A percentile compares a stretch with the other conserved stretches of the same genome.
These are phyloP conservation scores for Dicroscelio sp. DNA, from an alignment of 2,888 invertebrate species.

Conservation along the genomic window DNA sequence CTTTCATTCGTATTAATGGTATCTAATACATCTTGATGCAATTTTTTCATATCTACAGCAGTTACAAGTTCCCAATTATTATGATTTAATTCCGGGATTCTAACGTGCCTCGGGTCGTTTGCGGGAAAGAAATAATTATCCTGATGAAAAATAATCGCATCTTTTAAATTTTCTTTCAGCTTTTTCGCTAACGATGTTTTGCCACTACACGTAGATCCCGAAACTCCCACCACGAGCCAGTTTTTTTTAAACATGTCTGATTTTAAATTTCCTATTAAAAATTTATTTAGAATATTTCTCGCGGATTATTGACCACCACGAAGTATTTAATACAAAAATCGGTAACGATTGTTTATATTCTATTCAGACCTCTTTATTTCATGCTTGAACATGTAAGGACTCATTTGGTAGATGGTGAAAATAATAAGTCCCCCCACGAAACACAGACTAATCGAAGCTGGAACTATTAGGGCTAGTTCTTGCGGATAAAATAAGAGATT, in stretches of 20 bases:
- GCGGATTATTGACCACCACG: conserved; percentile 9
- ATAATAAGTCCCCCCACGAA: conserved; percentile 94
- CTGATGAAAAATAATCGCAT: conserved; percentile 93
- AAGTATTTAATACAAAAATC: too few relatives aligned
- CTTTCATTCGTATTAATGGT: conserved; percentile 87
- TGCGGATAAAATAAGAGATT: conserved; percentile 88
- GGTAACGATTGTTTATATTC: too few relatives aligned
- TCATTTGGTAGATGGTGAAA: conserved; percentile 93
- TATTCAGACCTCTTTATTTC: conserved; percentile 60
- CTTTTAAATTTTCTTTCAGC: conserved; percentile 91
- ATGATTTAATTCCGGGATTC: conserved; percentile 93
- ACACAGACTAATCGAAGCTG: conserved; percentile 93
- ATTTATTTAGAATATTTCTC: not conserved
- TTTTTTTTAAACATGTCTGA: conserved; percentile 90
- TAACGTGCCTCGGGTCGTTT: conserved; percentile 93
- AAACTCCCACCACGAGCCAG: conserved; percentile 94
- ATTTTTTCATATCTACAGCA: conserved; percentile 94
- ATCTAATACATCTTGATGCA: conserved; percentile 93
- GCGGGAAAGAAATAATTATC: conserved; percentile 95
- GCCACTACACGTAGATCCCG: conserved; percentile 96
- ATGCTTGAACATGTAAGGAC: conserved; percentile 81
- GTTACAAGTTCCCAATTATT: conserved; percentile 95
- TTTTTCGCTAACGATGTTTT: conserved; percentile 95
- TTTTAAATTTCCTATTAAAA: not conserved
- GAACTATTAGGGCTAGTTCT: conserved; percentile 92